A percentile compares a stretch with the other conserved stretches of the same genome.
Conservation (phyloP, 2,113 vertebrate species). For the Strigops habroptila region DNA sequence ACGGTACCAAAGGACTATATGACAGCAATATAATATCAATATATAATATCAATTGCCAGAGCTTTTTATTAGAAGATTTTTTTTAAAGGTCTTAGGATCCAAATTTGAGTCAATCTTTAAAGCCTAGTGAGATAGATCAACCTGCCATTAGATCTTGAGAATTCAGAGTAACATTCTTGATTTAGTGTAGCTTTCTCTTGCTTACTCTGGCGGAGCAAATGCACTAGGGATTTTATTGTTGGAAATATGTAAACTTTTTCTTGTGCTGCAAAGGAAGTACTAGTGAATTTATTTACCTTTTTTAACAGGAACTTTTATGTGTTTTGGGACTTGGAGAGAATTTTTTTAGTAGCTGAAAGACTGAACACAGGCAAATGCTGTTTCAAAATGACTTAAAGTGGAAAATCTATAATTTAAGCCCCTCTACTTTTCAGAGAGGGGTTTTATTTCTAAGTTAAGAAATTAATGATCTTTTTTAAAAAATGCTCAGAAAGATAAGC, state of each 20-base stretch:
- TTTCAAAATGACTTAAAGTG: neutral
- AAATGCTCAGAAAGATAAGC: neutral
- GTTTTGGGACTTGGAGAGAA: neutral
- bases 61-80: neutral
- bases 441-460: neutral
- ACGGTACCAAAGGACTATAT: neutral
- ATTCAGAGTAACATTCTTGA: neutral
- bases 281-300: neutral
- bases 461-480: neutral
- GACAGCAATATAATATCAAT: neutral
- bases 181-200: neutral
- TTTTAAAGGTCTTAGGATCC: neutral
- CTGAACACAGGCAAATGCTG: neutral
- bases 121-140: neutral
- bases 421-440: accelerated
- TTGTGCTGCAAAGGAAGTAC: neutral
- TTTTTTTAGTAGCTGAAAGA: neutral
- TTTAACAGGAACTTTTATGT: neutral
- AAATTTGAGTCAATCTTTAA: neutral
- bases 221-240: neutral
- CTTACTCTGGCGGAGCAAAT: neutral
- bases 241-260: neutral
- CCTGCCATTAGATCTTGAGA: neutral
- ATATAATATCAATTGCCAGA: neutral
- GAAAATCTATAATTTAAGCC: neutral